Evolutionary conservation across 2,888 invertebrate genomes (phyloP).

Genomic region (Tiliacea aurago): DNA sequence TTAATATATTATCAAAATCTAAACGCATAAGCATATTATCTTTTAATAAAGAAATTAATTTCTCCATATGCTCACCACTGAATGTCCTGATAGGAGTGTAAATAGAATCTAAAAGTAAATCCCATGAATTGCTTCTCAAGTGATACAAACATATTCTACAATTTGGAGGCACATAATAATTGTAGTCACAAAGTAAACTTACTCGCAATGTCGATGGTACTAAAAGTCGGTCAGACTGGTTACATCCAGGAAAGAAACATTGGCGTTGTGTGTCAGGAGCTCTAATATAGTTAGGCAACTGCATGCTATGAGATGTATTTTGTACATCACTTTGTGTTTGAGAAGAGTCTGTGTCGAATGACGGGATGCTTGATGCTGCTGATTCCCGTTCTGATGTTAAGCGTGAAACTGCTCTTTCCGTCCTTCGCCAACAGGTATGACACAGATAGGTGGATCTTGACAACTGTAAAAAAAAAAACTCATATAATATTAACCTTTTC

Average conservation of each 20-base stretch:
- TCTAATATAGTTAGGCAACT: conserved; percentile 11
- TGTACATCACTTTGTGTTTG: background rate
- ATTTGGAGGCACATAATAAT: conserved; percentile 7
- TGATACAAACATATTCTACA: conserved; percentile 7
- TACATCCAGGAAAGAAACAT: conserved; percentile 4
- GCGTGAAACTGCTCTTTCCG: conserved; percentile 5
- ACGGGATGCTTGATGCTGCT: background rate
- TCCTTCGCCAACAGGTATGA: conserved; percentile 4
- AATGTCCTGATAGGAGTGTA: conserved; percentile 9
- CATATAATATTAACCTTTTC: background rate
- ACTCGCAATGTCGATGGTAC: conserved; percentile 3
- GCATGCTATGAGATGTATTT: conserved; percentile 2
- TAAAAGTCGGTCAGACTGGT: conserved; percentile 7
- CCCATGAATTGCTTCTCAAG: conserved; percentile 14
- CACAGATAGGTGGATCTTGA: too few species aligned
- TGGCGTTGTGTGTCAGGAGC: conserved; percentile 12
- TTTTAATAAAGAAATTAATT: conserved; percentile 9
- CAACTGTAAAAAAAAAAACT: background rate
- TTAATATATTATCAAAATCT: background rate
- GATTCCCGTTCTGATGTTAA: conserved; percentile 3
- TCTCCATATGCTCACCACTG: conserved; percentile 3
- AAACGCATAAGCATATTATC: conserved; percentile 1
- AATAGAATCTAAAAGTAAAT: background rate
- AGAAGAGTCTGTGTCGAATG: conserved; percentile 5
- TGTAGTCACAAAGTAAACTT: conserved; percentile 9